Evolutionary conservation across 2,113 vertebrate species (phyloP), one percentile per base, ranked within the genome.

Genomic region (Salvator merianae): DNA sequence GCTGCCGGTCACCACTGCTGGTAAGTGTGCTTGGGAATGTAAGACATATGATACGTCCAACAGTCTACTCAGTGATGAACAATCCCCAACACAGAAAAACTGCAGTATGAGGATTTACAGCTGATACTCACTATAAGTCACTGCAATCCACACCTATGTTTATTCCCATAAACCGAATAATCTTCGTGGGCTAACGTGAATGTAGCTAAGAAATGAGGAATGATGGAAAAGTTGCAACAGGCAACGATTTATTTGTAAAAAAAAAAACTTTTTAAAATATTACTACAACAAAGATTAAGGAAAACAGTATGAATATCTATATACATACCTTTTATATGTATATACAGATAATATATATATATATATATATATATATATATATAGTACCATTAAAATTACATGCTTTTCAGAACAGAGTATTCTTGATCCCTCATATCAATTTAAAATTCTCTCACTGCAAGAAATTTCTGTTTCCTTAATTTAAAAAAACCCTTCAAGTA

Each of bases 161-260:
- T n/a, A 72, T 72, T 50, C 18, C 34, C 53, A 72, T 36, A 69
- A 55, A 26, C 16, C 65, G 62, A 43, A 59, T 8, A 78, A 69
- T 70, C 36, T 0, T 70, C 34, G 1, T 69, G 79, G 20, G 12
- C 3, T 63, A 30, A 12, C 47, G 16, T 10, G 62, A 86, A 78
- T 79, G 70, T 28, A 62, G 16, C 38, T 92, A 82, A n/a, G 87
- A 88, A 93, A 88, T 28, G 77, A 75, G 68, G 26, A 88, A 76
- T 1, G 14, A 91, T 85, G 28, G 76, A 83, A 87, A 84, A 16
- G 92, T 88, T 92, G 93, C 91, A 95, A 94, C 93, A 94, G 94
- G 91, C 93, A 95, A 95, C 82, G 76, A 76, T 95, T 96, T 97
- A 97, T 96, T 97, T 93, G 93, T 95, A 71, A 91, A 89, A 95